These are phyloP conservation scores for Agriopis marginaria DNA, from an alignment of 2,888 invertebrate species.

Conservation along the genomic window DNA sequence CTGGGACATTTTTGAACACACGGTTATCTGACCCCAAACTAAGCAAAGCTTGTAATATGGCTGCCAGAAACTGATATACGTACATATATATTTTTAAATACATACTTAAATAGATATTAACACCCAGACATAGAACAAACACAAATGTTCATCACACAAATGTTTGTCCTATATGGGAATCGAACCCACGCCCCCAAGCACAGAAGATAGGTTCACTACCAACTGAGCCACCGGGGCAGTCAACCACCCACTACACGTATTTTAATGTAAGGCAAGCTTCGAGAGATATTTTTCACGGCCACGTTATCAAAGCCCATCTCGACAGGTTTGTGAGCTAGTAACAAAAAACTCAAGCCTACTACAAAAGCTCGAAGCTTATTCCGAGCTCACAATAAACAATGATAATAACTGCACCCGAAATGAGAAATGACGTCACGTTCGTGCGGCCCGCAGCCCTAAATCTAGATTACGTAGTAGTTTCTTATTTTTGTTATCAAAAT, in stretches of 20 bases:
- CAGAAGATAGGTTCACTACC: too few species aligned
- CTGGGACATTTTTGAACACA: too few species aligned
- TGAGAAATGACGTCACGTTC: slow-evolving; percentile 50
- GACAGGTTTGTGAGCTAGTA: slow-evolving; percentile 16
- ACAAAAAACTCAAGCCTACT: slow-evolving; percentile 25
- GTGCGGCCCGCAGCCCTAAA: slow-evolving; percentile 50
- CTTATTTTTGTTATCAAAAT: slow-evolving; percentile 65
- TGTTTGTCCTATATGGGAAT: too few species aligned
- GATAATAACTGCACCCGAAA: slow-evolving; percentile 42
- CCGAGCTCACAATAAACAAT: slow-evolving; percentile 25
- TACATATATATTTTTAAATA: too few species aligned
- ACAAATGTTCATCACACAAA: too few species aligned
- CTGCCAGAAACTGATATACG: too few species aligned
- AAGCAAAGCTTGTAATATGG: too few species aligned
- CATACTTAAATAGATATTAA: too few species aligned
- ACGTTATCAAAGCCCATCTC: slow-evolving; percentile 19
- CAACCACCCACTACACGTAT: background rate
- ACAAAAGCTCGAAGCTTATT: slow-evolving; percentile 27
- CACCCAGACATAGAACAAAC: too few species aligned
- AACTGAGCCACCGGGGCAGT: too few species aligned
- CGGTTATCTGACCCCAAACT: too few species aligned
- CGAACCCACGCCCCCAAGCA: too few species aligned
- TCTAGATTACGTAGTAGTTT: slow-evolving; percentile 54
- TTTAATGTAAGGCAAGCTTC: background rate
- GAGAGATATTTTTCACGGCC: slow-evolving; percentile 4